Percentiles rank a stretch among this genome's conserved stretches.
These are phyloP conservation scores for Petrophora chlorosata DNA, from an alignment of 2,888 invertebrate species.

Conservation along the genomic window DNA sequence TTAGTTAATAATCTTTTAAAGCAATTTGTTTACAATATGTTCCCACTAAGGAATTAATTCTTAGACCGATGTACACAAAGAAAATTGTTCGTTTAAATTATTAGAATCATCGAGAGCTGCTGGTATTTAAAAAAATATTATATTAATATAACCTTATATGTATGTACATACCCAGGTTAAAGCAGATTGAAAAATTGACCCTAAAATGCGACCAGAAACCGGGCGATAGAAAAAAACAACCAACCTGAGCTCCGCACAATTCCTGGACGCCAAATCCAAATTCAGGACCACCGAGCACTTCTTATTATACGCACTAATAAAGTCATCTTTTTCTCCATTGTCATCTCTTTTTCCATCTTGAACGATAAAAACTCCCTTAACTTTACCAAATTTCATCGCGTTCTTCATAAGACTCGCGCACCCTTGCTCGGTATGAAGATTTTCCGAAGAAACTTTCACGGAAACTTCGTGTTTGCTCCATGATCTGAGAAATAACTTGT, in stretches of 20 bases:
- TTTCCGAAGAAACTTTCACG: conserved; percentile 49
- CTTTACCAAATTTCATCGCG: conserved; percentile 48
- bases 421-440: conserved; percentile 48
- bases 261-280: conserved; percentile 53
- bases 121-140: too few relatives aligned
- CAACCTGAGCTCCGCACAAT: conserved; percentile 54
- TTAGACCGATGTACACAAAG: too few relatives aligned
- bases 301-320: conserved; percentile 38
- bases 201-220: not conserved
- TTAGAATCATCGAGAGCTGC: too few relatives aligned
- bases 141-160: too few relatives aligned
- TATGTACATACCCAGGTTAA: too few relatives aligned
- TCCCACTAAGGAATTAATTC: too few relatives aligned
- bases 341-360: conserved; percentile 26
- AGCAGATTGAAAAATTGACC: not conserved
- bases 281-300: conserved; percentile 47
- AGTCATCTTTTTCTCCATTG: conserved; percentile 24
- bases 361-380: conserved; percentile 56
- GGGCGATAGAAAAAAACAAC: conserved; percentile 28
- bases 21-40: too few relatives aligned
- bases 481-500: conserved; percentile 38
- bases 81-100: too few relatives aligned
- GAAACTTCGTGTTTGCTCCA: conserved; percentile 47
- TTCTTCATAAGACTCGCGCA: conserved; percentile 49
- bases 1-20: too few relatives aligned